Evolutionary conservation across 2,888 invertebrate genomes (phyloP).

Genomic region (Mamestra brassicae): DNA sequence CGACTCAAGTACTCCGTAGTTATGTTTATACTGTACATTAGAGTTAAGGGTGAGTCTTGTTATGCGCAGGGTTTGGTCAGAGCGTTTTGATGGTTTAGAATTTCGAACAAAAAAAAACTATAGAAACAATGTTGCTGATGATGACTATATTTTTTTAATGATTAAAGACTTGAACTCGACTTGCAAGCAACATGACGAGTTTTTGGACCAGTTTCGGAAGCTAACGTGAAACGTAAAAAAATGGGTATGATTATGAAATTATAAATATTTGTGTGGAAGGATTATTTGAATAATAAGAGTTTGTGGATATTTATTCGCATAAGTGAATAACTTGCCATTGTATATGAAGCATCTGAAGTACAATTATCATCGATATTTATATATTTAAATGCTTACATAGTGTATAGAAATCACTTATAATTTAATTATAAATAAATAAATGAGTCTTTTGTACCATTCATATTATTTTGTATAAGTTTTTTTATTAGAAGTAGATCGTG

Average conservation of each 20-base stretch:
- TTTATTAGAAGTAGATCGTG: slow-evolving; percentile 46
- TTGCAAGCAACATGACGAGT: background rate
- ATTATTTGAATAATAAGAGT: slow-evolving; percentile 44
- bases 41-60: slow-evolving; percentile 42
- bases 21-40: slow-evolving; percentile 41
- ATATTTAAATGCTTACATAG: slow-evolving; percentile 54
- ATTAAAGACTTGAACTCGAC: background rate
- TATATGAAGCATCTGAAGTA: slow-evolving; percentile 80
- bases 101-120: slow-evolving; percentile 2
- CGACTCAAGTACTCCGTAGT: slow-evolving; percentile 63
- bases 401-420: slow-evolving; percentile 44
- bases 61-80: slow-evolving; percentile 39
- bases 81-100: slow-evolving; percentile 18
- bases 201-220: slow-evolving; percentile 2
- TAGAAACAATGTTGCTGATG: background rate
- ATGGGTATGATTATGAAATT: slow-evolving; percentile 30
- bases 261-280: slow-evolving; percentile 48
- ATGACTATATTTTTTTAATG: background rate
- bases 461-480: slow-evolving; percentile 44
- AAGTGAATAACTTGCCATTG: slow-evolving; percentile 71
- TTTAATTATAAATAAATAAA: slow-evolving; percentile 57
- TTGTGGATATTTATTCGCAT: slow-evolving; percentile 67
- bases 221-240: slow-evolving; percentile 20
- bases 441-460: slow-evolving; percentile 52
- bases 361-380: slow-evolving; percentile 71